Conservation (phyloP, 2,797 vertebrate genomes). For the Melopsittacus undulatus region DNA sequence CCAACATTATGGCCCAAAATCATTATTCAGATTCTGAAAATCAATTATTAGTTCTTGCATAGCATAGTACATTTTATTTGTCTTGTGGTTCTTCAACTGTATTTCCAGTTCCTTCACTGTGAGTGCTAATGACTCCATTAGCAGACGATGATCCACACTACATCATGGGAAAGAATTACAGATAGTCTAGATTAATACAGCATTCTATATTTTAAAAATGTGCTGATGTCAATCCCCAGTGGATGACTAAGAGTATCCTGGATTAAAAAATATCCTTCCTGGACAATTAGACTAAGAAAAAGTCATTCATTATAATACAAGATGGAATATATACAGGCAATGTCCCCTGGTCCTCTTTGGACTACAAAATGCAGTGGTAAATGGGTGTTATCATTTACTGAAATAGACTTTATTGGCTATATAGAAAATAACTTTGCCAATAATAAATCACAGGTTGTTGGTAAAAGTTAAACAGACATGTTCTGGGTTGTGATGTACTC, state of each 20-base stretch:
- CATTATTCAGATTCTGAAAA: not conserved
- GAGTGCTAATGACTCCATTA: not conserved
- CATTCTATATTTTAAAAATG: not conserved
- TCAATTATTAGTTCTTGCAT: not conserved
- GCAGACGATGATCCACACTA: not conserved
- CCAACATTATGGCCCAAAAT: not conserved
- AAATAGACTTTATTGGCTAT: not conserved
- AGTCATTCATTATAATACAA: not conserved
- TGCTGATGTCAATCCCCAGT: not conserved
- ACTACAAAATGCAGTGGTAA: not conserved
- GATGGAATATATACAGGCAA: not conserved
- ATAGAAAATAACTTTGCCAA: not conserved
- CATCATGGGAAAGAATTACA: not conserved
- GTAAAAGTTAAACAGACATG: not conserved
- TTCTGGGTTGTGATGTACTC: not conserved
- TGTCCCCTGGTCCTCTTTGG: accelerated
- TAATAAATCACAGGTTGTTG: not conserved
- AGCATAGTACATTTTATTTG: not conserved
- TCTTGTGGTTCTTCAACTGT: not conserved
- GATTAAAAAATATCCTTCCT: not conserved
- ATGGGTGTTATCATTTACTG: not conserved
- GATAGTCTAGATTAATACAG: not conserved
- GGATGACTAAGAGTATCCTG: not conserved
- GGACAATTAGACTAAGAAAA: not conserved
- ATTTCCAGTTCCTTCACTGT: not conserved